Conservation (phyloP, 2,113 vertebrate genomes). For the Coregonus clupeaformis region DNA sequence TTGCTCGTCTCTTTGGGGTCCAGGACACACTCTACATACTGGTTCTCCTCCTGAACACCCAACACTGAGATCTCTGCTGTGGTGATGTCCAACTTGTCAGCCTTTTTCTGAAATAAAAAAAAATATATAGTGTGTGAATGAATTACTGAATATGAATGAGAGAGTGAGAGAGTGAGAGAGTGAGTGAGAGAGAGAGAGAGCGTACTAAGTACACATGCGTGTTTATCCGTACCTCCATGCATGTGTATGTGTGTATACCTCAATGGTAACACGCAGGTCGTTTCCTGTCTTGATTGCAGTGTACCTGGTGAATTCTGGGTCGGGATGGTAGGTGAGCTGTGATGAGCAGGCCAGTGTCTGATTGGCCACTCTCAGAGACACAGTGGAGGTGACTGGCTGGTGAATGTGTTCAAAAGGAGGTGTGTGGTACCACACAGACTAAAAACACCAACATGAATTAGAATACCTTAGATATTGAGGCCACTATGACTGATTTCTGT, state of each 20-base stretch:
- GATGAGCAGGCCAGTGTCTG: slow-evolving; percentile 43
- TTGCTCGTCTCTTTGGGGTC: slow-evolving; percentile 59
- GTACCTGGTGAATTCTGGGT: slow-evolving; percentile 69
- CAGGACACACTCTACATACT: slow-evolving; percentile 65
- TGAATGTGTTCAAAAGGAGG: not conserved
- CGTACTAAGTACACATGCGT: not conserved
- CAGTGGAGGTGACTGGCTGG: not conserved
- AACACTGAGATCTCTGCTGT: slow-evolving; percentile 75
- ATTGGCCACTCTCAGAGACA: slow-evolving; percentile 60
- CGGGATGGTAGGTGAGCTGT: slow-evolving; percentile 52
- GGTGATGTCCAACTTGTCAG: slow-evolving; percentile 81
- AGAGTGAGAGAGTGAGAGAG: not conserved
- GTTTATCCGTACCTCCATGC: not conserved
- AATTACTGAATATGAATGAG: not conserved
- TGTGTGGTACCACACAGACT: slow-evolving; percentile 57
- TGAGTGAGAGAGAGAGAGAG: not conserved
- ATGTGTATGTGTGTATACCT: slow-evolving; percentile 41
- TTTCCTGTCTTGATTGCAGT: not conserved
- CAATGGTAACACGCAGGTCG: slow-evolving; percentile 49
- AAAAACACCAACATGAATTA: slow-evolving; percentile 13
- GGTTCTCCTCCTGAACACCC: slow-evolving; percentile 48
- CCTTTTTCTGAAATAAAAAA: slow-evolving; percentile 78
- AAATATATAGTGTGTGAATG: not conserved
- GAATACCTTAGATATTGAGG: not conserved
- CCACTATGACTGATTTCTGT: not conserved